Evolutionary conservation across 2,797 vertebrate species (phyloP).

Genomic region (Sebastes steindachneri): DNA sequence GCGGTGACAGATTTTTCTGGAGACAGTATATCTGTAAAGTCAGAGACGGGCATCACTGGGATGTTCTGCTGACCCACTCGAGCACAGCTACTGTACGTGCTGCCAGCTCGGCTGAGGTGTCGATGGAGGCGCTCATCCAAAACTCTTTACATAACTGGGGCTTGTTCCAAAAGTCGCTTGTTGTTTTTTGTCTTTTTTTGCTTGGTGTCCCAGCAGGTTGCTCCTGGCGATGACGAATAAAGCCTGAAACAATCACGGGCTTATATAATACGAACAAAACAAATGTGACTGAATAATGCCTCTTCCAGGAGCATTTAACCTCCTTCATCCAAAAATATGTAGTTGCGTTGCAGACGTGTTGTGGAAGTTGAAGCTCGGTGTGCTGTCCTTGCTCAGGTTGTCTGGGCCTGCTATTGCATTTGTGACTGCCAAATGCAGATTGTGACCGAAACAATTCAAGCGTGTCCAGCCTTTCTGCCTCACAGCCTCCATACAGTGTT

Average conservation of each 20-base stretch:
- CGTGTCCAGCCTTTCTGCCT: conserved; percentile 7
- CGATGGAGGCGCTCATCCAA: conserved; percentile 10
- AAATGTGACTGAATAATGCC: neutral
- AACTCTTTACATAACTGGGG: conserved; percentile 21
- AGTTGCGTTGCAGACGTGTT: neutral
- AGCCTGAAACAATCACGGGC: conserved; percentile 1
- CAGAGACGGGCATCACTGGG: neutral
- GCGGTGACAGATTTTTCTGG: neutral
- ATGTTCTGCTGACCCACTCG: neutral
- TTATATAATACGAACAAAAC: conserved; percentile 7
- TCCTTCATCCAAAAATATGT: neutral
- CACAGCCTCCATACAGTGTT: neutral
- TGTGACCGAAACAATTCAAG: conserved; percentile 28
- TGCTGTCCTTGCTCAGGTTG: neutral
- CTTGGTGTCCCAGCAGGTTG: neutral
- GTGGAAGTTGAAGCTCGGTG: neutral
- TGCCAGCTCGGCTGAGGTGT: neutral
- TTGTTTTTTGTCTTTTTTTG: neutral
- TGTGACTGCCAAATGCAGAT: conserved; percentile 37
- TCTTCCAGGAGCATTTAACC: neutral
- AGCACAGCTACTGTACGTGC: neutral
- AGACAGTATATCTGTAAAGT: conserved; percentile 13
- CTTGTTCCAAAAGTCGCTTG: conserved; percentile 14
- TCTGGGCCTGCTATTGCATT: neutral
- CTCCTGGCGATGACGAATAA: neutral